Conservation (phyloP, 2,113 vertebrate species). For the Hippocampus abdominalis region DNA sequence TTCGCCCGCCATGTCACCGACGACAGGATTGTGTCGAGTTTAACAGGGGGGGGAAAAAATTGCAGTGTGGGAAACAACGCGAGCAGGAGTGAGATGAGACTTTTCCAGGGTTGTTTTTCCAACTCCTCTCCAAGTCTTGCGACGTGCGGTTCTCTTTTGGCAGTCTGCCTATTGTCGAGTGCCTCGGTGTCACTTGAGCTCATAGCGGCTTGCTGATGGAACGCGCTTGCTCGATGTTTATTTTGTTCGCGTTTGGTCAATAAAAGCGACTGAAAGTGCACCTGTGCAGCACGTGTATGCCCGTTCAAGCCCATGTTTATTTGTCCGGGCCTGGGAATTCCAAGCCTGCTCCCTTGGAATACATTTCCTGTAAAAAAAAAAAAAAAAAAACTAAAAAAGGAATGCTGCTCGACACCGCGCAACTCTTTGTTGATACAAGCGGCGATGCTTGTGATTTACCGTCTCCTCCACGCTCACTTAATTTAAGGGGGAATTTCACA, state of each 20-base stretch:
- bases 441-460: constrained; percentile 23
- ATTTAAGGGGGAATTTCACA: constrained; percentile 43
- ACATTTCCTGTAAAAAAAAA: constrained; percentile 13
- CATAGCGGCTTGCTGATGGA: not conserved
- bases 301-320: not conserved
- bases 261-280: not conserved
- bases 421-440: constrained; percentile 26
- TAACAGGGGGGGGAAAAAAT: too few species aligned
- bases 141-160: too few species aligned
- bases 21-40: too few species aligned
- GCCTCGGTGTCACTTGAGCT: not conserved
- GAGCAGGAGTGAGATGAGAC: too few species aligned
- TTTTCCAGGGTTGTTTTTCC: too few species aligned
- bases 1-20: too few species aligned
- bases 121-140: too few species aligned
- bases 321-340: not conserved
- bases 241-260: not conserved
- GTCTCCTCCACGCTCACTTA: constrained; percentile 12
- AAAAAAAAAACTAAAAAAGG: constrained; percentile 7
- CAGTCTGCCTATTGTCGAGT: too few species aligned
- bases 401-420: constrained; percentile 2
- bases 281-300: not conserved
- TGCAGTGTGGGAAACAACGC: too few species aligned
- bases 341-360: not conserved
- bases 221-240: not conserved